Conservation (phyloP, 2,113 vertebrate genomes). For the Artemisiospiza belli region DNA sequence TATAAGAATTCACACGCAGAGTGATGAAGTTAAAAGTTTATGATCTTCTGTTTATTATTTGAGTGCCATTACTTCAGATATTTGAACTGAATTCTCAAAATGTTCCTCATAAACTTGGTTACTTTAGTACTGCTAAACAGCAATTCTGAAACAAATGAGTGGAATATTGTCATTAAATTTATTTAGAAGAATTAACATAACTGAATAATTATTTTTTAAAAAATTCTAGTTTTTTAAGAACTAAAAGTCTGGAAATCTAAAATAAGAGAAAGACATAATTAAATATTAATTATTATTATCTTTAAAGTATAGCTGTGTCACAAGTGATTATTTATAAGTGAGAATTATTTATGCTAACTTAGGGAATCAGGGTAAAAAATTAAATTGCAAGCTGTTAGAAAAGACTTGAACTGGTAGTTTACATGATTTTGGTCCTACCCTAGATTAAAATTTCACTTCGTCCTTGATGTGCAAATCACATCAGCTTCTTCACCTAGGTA, state of each 20-base stretch:
- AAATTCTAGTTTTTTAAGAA: background rate
- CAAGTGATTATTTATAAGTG: background rate
- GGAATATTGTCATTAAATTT: background rate
- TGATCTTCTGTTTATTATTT: background rate
- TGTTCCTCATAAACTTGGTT: background rate
- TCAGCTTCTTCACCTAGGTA: background rate
- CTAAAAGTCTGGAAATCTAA: background rate
- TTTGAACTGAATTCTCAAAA: background rate
- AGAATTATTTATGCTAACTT: background rate
- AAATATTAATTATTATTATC: background rate
- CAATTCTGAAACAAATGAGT: background rate
- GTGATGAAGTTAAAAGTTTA: background rate
- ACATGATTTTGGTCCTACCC: background rate
- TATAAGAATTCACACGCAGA: background rate
- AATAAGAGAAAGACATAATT: background rate
- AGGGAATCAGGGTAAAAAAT: background rate
- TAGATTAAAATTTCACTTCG: background rate
- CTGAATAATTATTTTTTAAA: background rate
- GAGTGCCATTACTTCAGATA: background rate
- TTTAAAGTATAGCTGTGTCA: background rate
- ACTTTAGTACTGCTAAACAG: background rate
- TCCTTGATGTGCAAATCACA: background rate
- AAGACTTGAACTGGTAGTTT: background rate
- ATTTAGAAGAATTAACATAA: background rate
- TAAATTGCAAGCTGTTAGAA: background rate